Conservation (phyloP, 2,797 vertebrate genomes). For the Nannoperca australis region DNA sequence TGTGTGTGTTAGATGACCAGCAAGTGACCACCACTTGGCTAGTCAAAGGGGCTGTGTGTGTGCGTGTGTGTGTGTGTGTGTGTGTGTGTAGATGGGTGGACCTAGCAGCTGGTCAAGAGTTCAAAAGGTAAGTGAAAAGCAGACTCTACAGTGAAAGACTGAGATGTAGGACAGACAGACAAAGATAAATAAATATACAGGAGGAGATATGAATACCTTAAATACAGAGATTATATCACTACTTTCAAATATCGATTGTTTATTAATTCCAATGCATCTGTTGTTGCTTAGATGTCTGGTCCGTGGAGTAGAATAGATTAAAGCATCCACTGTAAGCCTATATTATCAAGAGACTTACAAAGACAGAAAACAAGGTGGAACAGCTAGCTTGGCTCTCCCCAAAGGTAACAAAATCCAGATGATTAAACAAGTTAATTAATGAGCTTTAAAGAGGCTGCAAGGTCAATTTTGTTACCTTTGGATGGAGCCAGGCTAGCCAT, state of each 20-base stretch:
- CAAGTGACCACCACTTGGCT: conserved; percentile 28
- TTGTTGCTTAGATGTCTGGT: not conserved
- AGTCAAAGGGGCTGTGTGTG: conserved; percentile 24
- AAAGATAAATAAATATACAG: not conserved
- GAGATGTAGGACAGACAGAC: conserved; percentile 2
- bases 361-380: too few species aligned
- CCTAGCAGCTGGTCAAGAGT: conserved; percentile 44
- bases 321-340: not conserved
- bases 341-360: not conserved
- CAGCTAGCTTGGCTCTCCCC: too few species aligned
- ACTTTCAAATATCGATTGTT: not conserved
- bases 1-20: conserved; percentile 43
- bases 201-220: conserved; percentile 1
- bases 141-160: not conserved
- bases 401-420: not conserved
- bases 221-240: not conserved
- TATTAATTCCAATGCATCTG: not conserved
- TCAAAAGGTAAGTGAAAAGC: conserved; percentile 46
- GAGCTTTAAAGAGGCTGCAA: too few species aligned
- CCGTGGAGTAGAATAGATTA: not conserved
- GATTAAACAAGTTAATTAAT: not conserved
- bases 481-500: too few species aligned
- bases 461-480: too few species aligned
- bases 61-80: conserved; percentile 24
- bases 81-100: conserved; percentile 20